These are phyloP conservation scores for Entomobrya multifasciata DNA, from an alignment of 2,888 invertebrate genomes.

Conservation along the genomic window DNA sequence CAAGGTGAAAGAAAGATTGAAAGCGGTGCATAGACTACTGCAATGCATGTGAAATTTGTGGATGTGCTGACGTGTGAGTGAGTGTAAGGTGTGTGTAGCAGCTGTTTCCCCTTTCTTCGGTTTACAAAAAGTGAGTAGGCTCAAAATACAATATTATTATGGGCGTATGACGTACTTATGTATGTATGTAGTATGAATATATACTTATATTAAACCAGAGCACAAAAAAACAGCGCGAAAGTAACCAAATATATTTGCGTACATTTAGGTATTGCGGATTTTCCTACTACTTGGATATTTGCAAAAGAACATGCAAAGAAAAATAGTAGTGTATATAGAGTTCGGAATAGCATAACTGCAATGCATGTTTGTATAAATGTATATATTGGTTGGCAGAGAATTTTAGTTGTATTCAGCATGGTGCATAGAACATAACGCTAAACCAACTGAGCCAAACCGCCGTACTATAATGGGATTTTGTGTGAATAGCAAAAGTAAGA, in stretches of 20 bases:
- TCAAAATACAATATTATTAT: background rate
- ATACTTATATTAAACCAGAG: background rate
- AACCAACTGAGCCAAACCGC: constrained; percentile 26
- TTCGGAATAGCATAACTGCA: no score
- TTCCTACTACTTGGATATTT: no score
- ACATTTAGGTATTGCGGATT: background rate
- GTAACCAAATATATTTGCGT: no score
- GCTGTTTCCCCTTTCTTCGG: constrained; percentile 6
- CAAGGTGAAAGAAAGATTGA: constrained; percentile 15
- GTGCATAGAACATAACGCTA: no score
- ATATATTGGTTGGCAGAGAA: background rate
- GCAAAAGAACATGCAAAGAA: background rate
- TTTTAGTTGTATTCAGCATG: no score
- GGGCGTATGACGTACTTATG: background rate
- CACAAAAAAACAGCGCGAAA: background rate
- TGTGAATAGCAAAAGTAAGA: background rate
- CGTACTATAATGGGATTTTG: constrained; percentile 1
- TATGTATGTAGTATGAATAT: background rate
- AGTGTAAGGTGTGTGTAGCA: constrained; percentile 7
- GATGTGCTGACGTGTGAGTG: constrained; percentile 37
- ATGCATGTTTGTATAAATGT: background rate
- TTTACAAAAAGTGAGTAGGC: background rate
- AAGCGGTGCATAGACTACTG: constrained; percentile 46
- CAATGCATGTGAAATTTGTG: constrained; percentile 24
- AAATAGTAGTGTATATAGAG: no score